phyloP scores from a whole-genome alignment of 2,797 vertebrate genomes.

The Protonibea diacanthus region DNA sequence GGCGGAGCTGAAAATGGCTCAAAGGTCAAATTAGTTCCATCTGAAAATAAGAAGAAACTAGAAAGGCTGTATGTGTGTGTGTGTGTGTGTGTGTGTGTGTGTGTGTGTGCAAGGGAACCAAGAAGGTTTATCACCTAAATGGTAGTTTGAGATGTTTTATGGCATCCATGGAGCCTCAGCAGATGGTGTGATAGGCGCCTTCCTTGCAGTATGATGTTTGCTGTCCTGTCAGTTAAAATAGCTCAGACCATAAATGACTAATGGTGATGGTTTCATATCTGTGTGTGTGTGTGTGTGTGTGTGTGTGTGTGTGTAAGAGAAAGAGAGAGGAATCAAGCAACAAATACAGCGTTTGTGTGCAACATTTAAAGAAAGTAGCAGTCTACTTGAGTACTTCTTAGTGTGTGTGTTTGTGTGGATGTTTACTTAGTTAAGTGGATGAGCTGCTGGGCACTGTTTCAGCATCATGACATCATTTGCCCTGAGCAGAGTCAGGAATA shows the following conservation, averaged over 20 bases:
- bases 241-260: slow-evolving; percentile 43
- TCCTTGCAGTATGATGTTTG: slow-evolving; percentile 39
- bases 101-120: neutral
- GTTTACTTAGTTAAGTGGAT: slow-evolving; percentile 54
- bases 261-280: slow-evolving; percentile 24
- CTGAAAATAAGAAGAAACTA: slow-evolving; percentile 45
- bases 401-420: slow-evolving; percentile 1
- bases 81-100: slow-evolving; percentile 4
- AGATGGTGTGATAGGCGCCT: slow-evolving; percentile 41
- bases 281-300: slow-evolving; percentile 7
- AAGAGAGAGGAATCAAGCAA: neutral
- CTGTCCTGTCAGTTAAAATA: slow-evolving; percentile 42
- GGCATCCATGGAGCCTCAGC: slow-evolving; percentile 30
- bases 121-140: slow-evolving; percentile 37
- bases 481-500: slow-evolving; percentile 29
- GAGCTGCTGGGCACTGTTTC: slow-evolving; percentile 49
- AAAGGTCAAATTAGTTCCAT: slow-evolving; percentile 75
- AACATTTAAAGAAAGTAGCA: slow-evolving; percentile 4
- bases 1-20: slow-evolving; percentile 47
- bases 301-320: neutral
- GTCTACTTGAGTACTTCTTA: neutral
- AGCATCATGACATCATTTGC: slow-evolving; percentile 62
- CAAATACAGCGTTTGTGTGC: slow-evolving; percentile 1
- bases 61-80: slow-evolving; percentile 1
- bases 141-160: slow-evolving; percentile 57